Conservation (phyloP, 2,888 invertebrate species). For the Cataglyphis albicans region DNA sequence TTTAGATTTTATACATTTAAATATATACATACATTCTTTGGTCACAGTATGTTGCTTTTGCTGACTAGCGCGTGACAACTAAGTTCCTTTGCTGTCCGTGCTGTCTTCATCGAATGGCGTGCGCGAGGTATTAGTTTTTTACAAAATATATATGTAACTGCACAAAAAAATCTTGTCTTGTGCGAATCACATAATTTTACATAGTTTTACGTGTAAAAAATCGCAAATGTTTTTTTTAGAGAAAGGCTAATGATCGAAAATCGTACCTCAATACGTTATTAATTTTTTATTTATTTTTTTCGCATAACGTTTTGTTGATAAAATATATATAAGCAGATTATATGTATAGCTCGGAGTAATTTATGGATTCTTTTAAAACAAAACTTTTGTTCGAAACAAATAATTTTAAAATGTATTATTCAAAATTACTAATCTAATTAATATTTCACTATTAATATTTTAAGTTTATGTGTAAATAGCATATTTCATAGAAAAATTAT, state of each 20-base stretch:
- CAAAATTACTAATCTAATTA: neutral
- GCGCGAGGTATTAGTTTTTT: neutral
- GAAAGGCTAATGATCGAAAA: neutral
- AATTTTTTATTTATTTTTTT: neutral
- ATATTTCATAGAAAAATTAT: neutral
- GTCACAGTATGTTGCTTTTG: too few species aligned
- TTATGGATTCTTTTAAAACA: neutral
- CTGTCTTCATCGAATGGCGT: neutral
- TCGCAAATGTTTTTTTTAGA: neutral
- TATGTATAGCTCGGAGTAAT: neutral
- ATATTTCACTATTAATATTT: neutral
- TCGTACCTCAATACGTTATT: neutral
- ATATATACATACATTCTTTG: neutral
- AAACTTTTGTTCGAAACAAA: neutral
- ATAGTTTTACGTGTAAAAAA: neutral
- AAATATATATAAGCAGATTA: neutral
- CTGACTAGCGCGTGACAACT: too few species aligned
- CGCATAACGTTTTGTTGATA: neutral
- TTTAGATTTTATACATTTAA: neutral
- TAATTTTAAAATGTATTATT: constrained; percentile 5
- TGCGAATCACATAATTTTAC: neutral
- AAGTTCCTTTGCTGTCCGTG: too few species aligned
- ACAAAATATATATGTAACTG: neutral
- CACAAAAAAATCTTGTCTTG: neutral
- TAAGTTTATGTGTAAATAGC: neutral